These are phyloP conservation scores for Zaprionus ghesquierei DNA, from an alignment of 1,140 invertebrate species.

Conservation along the genomic window DNA sequence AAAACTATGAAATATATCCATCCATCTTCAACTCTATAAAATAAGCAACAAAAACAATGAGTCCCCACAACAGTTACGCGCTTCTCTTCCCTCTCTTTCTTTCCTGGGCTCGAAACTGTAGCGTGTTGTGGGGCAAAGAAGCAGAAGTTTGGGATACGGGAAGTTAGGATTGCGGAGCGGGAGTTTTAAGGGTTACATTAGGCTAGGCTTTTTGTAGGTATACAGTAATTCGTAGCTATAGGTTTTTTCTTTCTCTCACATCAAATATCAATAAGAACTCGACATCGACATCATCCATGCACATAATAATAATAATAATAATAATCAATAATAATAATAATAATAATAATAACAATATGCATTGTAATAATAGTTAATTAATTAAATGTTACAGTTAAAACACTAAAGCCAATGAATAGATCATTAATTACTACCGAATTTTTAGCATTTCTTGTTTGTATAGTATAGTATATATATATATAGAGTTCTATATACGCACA, in stretches of 20 bases:
- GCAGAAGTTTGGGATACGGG: slow-evolving; percentile 1
- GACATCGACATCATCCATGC: slow-evolving; percentile 33
- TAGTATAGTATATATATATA: slow-evolving; percentile 16
- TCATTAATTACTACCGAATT: slow-evolving; percentile 59
- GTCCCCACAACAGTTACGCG: slow-evolving; percentile 23
- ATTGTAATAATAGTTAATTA: slow-evolving; percentile 54
- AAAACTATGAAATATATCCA: slow-evolving; percentile 70
- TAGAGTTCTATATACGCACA: slow-evolving; percentile 11
- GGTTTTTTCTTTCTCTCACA: slow-evolving; percentile 14
- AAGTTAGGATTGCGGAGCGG: neutral
- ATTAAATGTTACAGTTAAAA: slow-evolving; percentile 70
- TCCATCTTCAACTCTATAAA: slow-evolving; percentile 59
- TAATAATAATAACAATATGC: slow-evolving; percentile 75
- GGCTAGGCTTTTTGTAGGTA: slow-evolving; percentile 61
- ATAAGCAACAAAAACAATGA: slow-evolving; percentile 81
- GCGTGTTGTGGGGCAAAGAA: neutral
- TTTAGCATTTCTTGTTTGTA: slow-evolving; percentile 34
- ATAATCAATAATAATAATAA: slow-evolving; percentile 54
- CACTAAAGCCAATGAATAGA: slow-evolving; percentile 79
- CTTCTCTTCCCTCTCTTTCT: neutral
- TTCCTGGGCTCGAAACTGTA: neutral
- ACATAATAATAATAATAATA: slow-evolving; percentile 25
- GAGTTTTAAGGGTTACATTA: slow-evolving; percentile 66
- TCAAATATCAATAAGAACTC: slow-evolving; percentile 73
- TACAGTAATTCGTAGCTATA: slow-evolving; percentile 64